Conservation (phyloP, 1,140 invertebrate species). For the Lepidurus packardi region DNA sequence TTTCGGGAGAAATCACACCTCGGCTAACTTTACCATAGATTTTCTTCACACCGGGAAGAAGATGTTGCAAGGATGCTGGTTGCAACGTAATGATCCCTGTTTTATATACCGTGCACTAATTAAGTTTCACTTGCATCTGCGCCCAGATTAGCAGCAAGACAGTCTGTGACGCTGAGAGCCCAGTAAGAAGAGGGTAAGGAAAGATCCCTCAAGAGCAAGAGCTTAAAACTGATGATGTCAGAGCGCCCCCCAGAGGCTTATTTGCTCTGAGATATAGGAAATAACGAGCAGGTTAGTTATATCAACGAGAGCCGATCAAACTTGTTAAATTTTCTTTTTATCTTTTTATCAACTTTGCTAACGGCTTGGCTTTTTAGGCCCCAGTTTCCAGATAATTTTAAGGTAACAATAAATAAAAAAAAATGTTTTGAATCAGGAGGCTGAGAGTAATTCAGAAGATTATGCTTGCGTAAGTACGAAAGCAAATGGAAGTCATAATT, state of each 20-base stretch:
- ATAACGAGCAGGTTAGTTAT: neutral
- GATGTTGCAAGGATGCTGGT: neutral
- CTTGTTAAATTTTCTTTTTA: neutral
- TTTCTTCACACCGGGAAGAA: neutral
- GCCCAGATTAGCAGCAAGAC: neutral
- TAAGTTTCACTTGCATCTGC: constrained; percentile 16
- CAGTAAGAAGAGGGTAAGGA: neutral
- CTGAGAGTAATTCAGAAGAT: too few relatives aligned
- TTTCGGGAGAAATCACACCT: neutral
- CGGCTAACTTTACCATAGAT: neutral
- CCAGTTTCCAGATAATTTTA: too few relatives aligned
- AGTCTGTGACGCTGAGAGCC: neutral
- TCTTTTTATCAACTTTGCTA: neutral
- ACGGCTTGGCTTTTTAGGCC: too few relatives aligned
- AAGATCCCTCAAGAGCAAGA: too few relatives aligned
- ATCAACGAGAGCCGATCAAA: neutral
- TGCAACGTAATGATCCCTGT: constrained; percentile 8
- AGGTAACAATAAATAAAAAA: too few relatives aligned
- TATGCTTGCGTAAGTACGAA: too few relatives aligned
- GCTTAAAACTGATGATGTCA: neutral
- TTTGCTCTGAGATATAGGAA: neutral
- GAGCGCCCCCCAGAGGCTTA: neutral
- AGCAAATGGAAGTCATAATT: too few relatives aligned
- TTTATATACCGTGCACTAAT: constrained; percentile 10
- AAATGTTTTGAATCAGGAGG: too few relatives aligned